These are phyloP conservation scores for Macrostomum cliftonense DNA, from an alignment of 2,888 invertebrate species.

Conservation along the genomic window DNA sequence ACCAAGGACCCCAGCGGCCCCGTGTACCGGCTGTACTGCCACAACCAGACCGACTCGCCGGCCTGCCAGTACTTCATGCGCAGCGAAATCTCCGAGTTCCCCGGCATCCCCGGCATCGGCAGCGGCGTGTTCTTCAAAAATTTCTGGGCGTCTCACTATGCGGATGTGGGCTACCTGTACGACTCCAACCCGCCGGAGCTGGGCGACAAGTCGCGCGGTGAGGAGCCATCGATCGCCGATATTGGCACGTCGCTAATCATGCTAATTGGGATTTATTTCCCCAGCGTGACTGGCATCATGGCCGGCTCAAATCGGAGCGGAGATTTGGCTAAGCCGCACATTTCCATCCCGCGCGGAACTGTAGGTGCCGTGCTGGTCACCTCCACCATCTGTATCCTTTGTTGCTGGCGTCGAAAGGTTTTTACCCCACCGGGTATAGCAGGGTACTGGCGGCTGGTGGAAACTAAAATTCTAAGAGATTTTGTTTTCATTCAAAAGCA, in stretches of 20 bases:
- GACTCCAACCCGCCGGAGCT: neutral
- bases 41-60: constrained; percentile 4
- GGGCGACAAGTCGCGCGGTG: constrained; percentile 1
- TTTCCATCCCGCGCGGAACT: constrained; percentile 90
- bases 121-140: constrained; percentile 74
- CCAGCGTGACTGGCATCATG: constrained; percentile 96
- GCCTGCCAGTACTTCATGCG: constrained; percentile 16
- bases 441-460: no score
- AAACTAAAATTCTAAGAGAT: no score
- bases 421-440: no score
- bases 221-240: constrained; percentile 44
- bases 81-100: constrained; percentile 50
- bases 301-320: constrained; percentile 97
- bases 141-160: constrained; percentile 39
- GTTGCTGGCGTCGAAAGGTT: no score
- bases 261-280: constrained; percentile 94
- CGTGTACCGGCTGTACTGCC: constrained; percentile 56
- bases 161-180: constrained; percentile 15
- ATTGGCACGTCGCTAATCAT: constrained; percentile 82
- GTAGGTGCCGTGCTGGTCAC: constrained; percentile 87
- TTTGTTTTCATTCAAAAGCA: no score
- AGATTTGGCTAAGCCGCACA: constrained; percentile 89
- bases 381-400: constrained; percentile 57
- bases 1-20: constrained; percentile 52
- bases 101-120: constrained; percentile 73